Conservation (phyloP, 2,113 vertebrate genomes). For the Nematolebias whitei region DNA sequence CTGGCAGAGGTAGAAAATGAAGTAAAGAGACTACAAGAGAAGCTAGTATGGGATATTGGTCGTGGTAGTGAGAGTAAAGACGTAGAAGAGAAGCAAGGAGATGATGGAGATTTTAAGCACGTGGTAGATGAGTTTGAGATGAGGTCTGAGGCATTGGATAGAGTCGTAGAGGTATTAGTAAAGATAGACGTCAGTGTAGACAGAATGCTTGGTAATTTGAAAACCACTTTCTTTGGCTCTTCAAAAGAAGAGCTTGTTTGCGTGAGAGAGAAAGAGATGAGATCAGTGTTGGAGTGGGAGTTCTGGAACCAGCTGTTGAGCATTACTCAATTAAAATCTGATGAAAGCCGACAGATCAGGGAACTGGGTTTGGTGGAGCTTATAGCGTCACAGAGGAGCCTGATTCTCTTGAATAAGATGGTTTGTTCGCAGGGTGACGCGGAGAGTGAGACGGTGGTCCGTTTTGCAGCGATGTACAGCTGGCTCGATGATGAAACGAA, state of each 20-base stretch:
- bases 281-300: constrained; percentile 68
- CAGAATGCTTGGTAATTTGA: constrained; percentile 53
- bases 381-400: constrained; percentile 65
- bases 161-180: constrained; percentile 73
- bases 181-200: constrained; percentile 63
- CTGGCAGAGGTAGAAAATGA: constrained; percentile 67
- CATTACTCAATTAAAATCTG: constrained; percentile 26
- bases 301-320: constrained; percentile 75
- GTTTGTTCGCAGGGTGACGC: constrained; percentile 37
- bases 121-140: constrained; percentile 72
- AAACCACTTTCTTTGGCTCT: constrained; percentile 65
- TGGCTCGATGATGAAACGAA: constrained; percentile 66
- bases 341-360: constrained; percentile 33
- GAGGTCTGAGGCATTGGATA: constrained; percentile 68
- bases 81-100: constrained; percentile 49
- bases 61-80: constrained; percentile 28
- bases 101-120: constrained; percentile 61
- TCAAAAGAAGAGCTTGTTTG: constrained; percentile 39
- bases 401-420: constrained; percentile 55
- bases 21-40: constrained; percentile 55
- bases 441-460: constrained; percentile 15
- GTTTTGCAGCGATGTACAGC: constrained; percentile 45
- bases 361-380: constrained; percentile 51
- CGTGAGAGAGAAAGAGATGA: constrained; percentile 46
- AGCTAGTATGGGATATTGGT: constrained; percentile 37